Evolutionary conservation across 2,888 invertebrate species (phyloP), one percentile per base, ranked within the genome.

Genomic region (Elmis aenea): DNA sequence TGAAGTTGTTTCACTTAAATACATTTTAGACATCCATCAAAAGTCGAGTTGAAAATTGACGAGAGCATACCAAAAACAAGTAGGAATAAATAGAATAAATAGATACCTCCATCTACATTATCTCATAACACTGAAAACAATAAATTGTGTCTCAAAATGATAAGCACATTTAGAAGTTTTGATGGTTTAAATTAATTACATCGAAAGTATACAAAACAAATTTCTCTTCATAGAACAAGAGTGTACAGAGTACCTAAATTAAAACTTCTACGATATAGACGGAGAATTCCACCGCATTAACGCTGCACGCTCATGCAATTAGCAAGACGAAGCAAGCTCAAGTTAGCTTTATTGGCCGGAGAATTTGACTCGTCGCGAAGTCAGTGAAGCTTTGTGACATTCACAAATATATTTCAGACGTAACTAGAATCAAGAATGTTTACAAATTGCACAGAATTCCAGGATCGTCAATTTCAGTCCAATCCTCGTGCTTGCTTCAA

Each of bases 341-440:
- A 49, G 48, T 54, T 52, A 50, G 51, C 51, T 55, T 55, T 55
- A 53, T 55, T 51, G 48, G 46, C 52, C 33, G 30, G 45, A 50
- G 52, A 53, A 55, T 55, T 53, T 51, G 47, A 50, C 39, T 49
- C 45, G 45, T 51, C 43, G 35, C 34, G 38, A 25, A 42, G 35
- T 27, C 39, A 34, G 36, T 42, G 32, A 26, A 15, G 26, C 31
- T 32, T 27, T 31, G 38, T 35, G 43, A 40, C 43, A 44, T 33
- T 48, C 37, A 36, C 38, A 46, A 44, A 48, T 48, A 46, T 43
- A 46, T 48, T 46, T 48, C 33, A 45, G 42, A 38, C 46, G 33
- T 39, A 38, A 38, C 16, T 33, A 14, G 32, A 31, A 32, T 26
- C 27, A 21, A 30, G 20, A 38, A 15, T 13, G 38, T 27, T 22